Evolutionary conservation across 2,888 invertebrate species (phyloP), one percentile per base, ranked within the genome.

Genomic region (Nebria brevicollis): DNA sequence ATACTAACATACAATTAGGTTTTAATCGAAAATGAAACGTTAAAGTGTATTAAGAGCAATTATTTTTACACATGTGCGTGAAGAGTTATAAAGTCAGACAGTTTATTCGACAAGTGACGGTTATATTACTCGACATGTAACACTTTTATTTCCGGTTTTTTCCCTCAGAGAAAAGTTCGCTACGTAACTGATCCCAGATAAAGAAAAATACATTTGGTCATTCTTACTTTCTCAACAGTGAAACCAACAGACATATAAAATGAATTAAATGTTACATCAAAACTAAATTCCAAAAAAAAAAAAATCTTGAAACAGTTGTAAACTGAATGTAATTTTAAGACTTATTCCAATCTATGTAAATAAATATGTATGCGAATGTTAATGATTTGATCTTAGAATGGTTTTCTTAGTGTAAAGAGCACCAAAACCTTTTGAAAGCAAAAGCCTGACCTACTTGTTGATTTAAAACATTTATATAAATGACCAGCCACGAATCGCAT

Each of bases 51-150:
- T 70, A 26, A 25, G 70, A 26, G 26, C 20, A 70, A 70, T 70
- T 70, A 70, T 34, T 4, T 5, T 34, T 1, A 5, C 34, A 34
- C 70, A 11, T 25, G 70, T 70, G 25, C 6, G 70, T 20, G 6
- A 34, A 13, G 54, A 54, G 54, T 25, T 26, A 70, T 20, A 26
- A 34, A 25, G 34, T 25, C 70, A 2, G 70, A 70, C 25, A 70
- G 25, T 70, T 70, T 25, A 70, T 70, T 66, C 66, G 25, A 66
- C 66, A 66, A 15, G 66, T 66, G 66, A 65, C 65, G 15, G 5
- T 65, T 65, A 65, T 65, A 65, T 15, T n/a, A 65, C 15, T 7
- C 15, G n/a, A 66, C 25, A 66, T 66, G 15, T 6, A 25, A 66
- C 20, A 66, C 8, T 66, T 66, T 66, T 66, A 66, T 66, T 66